Base-by-base conservation (phyloP, 2,888 invertebrate genomes). In the Romanomermis culicivorax region DNA sequence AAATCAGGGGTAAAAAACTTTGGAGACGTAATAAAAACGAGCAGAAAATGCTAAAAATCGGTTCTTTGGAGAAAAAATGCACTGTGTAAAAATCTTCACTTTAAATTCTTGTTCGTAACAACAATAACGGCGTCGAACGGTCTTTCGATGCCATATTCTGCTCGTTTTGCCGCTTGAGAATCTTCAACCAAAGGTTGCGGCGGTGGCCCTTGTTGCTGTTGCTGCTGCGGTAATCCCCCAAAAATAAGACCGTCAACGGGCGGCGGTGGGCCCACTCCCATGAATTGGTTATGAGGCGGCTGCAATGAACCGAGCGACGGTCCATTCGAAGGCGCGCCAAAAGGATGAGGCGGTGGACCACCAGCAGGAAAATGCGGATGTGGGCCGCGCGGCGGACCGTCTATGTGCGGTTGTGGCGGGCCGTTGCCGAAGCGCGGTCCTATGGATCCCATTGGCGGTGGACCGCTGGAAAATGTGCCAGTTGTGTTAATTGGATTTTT, bases 41-140 rank as follows among this genome's bases (percentile, higher is more conserved):
- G n/a, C 48, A 26, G 20, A 4, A 60, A 52, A 51, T 56, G 47
- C 14, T n/a, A n/a, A n/a, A n/a, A n/a, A n/a, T n/a, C n/a, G n/a
- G n/a, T n/a, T n/a, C n/a, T n/a, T n/a, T n/a, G n/a, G 24, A 17
- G 42, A n/a, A 42, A 17, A 3, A 17, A 25, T 45, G 24, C n/a
- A 4, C 20, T 17, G 3, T 17, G 17, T 29, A 55, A 17, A 20
- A 2, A 20, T 3, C 3, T 7, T 3, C 42, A 57, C 57, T 53
- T 52, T 2, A 47, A 14, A 27, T 4, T 14, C 49, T 56, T 56
- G 14, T 53, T n/a, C 7, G 42, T 29, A 1, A 56, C 55, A 1
- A 57, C 20, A 23, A 57, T 56, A 30, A 36, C 50, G 30, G 36
- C 30, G 42, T 57, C 57, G 24, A 52, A 57, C 23, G 57, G 57